Conservation (phyloP, 1,140 invertebrate species). For the Papilio machaon region DNA sequence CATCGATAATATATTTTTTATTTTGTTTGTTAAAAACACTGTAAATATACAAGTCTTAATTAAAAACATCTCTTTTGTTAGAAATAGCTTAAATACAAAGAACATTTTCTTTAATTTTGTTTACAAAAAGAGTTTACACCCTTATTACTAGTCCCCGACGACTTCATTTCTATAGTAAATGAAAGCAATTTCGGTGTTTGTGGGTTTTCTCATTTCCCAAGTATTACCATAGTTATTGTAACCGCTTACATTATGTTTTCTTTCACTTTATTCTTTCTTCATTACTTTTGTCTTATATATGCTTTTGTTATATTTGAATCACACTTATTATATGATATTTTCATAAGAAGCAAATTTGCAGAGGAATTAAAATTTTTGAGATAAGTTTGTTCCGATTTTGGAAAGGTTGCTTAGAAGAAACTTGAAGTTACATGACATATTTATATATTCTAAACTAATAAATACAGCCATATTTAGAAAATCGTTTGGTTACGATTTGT, state of each 20-base stretch:
- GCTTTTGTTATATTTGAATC: neutral
- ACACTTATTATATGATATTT: neutral
- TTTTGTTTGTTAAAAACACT: neutral
- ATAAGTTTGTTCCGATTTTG: too few species aligned
- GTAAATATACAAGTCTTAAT: neutral
- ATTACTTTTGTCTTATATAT: neutral
- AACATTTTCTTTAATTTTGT: neutral
- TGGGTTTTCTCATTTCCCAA: conserved; percentile 4
- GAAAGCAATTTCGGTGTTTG: conserved; percentile 11
- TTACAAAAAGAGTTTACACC: conserved; percentile 9
- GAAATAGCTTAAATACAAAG: neutral
- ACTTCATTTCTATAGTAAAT: conserved; percentile 19
- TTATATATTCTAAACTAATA: too few species aligned
- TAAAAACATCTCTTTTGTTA: conserved; percentile 5
- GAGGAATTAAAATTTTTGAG: too few species aligned
- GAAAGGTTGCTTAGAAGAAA: too few species aligned
- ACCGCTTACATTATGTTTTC: neutral
- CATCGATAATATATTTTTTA: neutral
- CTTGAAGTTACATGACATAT: too few species aligned
- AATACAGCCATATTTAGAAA: too few species aligned
- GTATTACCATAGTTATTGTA: conserved; percentile 9
- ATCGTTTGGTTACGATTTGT: too few species aligned
- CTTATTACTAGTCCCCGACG: neutral
- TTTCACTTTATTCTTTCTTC: neutral
- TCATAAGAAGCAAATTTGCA: too few species aligned